Base-by-base conservation (phyloP, 2,113 vertebrate genomes). In the Onychostruthus taczanowskii region DNA sequence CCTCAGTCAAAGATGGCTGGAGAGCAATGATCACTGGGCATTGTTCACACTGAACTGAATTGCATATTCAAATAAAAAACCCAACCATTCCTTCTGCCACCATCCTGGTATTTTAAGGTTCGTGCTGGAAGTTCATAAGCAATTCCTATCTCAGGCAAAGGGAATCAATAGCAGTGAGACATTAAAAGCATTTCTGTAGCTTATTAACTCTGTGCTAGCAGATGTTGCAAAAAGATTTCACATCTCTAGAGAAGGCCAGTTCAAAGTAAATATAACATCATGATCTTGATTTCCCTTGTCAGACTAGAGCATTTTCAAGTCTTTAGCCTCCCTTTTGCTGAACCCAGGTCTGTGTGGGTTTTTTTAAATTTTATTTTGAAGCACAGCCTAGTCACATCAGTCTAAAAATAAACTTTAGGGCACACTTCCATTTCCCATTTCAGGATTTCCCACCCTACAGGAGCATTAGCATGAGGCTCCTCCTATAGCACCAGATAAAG, bases 381-480 rank as follows among this genome's bases (percentile, higher is more conserved):
- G 43, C 37, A 64, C 39, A 76, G n/a, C 72, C 62, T 15, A 30
- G 44, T 37, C 73, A 4, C 44, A 21, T 62, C 31, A 56, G 24
- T 39, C 35, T 85, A 33, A 84, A 87, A 87, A 47, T 1, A 83
- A 46, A 73, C 16, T 21, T 58, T n/a, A 16, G 53, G 24, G 18
- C 68, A 47, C n/a, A 41, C 13, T 43, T 89, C 21, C 21, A 44
- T 37, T 64, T 89, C 43, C 67, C 20, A 5, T 66, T 69, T 70
- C 59, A 85, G 79, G 80, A 90, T 95, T 95, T 97, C 70, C 86
- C 80, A 91, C 2, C 8, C 39, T 72, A 84, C 66, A 49, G 68
- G 44, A 93, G 19, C 67, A 90, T 91, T 80, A 96, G 77, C 64
- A 68, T 53, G 47, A 96, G 79, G 23, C 52, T 95, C 61, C 59